Percentiles rank a stretch among this genome's conserved stretches.
Conservation (phyloP, 2,113 vertebrate genomes). For the Willisornis vidua region DNA sequence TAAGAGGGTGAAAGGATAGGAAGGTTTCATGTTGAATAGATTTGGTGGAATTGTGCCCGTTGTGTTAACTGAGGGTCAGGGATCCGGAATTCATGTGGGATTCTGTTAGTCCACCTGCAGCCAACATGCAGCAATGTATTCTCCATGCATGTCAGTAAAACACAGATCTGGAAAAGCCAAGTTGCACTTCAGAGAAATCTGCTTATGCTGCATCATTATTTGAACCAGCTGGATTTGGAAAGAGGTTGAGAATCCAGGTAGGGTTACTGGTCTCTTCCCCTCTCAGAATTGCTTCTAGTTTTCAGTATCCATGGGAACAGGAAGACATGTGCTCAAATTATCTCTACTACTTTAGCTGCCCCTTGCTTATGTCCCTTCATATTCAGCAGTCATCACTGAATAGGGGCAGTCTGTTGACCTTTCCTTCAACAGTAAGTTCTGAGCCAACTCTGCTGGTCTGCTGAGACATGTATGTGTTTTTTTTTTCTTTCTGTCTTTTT, state of each 20-base stretch:
- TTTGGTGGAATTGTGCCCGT: background rate
- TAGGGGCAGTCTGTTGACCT: conserved; percentile 17
- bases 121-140: background rate
- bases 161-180: background rate
- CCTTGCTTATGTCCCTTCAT: background rate
- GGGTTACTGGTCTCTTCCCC: background rate
- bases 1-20: background rate
- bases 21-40: background rate
- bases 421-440: background rate
- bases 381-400: background rate
- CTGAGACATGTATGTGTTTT: conserved; percentile 19
- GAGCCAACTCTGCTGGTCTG: conserved; percentile 4
- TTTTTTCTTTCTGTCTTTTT: background rate
- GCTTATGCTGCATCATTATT: background rate
- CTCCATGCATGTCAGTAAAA: background rate
- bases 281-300: background rate
- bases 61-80: background rate
- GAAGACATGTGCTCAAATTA: background rate
- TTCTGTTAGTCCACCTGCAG: background rate
- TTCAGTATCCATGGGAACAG: background rate
- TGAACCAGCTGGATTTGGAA: background rate
- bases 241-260: background rate
- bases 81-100: background rate
- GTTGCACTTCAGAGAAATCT: background rate
- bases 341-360: background rate